Evolutionary conservation across 1,140 invertebrate genomes (phyloP).

Genomic region (Scaptodrosophila lebanonensis): DNA sequence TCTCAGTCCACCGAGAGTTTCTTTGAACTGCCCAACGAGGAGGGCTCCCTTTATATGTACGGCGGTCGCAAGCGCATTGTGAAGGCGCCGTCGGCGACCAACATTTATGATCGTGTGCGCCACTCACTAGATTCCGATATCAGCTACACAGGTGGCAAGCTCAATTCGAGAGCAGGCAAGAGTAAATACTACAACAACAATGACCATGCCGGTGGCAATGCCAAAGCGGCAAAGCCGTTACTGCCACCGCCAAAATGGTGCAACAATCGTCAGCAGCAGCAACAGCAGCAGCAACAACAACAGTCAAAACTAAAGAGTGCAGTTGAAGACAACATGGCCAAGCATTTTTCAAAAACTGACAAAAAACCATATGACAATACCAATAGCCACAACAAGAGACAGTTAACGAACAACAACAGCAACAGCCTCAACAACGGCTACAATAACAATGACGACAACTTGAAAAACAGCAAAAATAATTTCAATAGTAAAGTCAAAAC

Average conservation of each 20-base stretch:
- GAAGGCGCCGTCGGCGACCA: slow-evolving; percentile 50
- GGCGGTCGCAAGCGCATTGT: slow-evolving; percentile 64
- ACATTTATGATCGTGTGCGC: slow-evolving; percentile 67
- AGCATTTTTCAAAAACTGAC: slow-evolving; percentile 51
- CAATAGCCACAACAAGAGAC: slow-evolving; percentile 37
- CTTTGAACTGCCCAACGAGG: slow-evolving; percentile 70
- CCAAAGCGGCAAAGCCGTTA: slow-evolving; percentile 10
- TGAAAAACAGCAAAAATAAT: slow-evolving; percentile 61
- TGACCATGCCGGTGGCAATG: neutral
- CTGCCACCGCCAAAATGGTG: slow-evolving; percentile 66
- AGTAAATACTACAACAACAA: slow-evolving; percentile 22
- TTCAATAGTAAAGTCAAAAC: slow-evolving; percentile 63
- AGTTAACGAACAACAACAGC: slow-evolving; percentile 52
- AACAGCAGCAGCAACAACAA: neutral
- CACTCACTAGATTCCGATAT: slow-evolving; percentile 44
- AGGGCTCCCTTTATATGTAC: slow-evolving; percentile 72
- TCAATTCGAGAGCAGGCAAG: slow-evolving; percentile 19
- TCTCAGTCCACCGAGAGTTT: slow-evolving; percentile 71
- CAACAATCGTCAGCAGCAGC: slow-evolving; percentile 50
- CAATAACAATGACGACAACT: slow-evolving; percentile 68
- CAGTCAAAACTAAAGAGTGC: slow-evolving; percentile 1
- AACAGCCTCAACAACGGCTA: slow-evolving; percentile 26
- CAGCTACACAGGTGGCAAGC: slow-evolving; percentile 18
- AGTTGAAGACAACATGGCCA: neutral
- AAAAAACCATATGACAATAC: slow-evolving; percentile 70